Evolutionary conservation across 2,888 invertebrate species (phyloP), one percentile per base, ranked within the genome.

Genomic region (Hypercompe scribonia): DNA sequence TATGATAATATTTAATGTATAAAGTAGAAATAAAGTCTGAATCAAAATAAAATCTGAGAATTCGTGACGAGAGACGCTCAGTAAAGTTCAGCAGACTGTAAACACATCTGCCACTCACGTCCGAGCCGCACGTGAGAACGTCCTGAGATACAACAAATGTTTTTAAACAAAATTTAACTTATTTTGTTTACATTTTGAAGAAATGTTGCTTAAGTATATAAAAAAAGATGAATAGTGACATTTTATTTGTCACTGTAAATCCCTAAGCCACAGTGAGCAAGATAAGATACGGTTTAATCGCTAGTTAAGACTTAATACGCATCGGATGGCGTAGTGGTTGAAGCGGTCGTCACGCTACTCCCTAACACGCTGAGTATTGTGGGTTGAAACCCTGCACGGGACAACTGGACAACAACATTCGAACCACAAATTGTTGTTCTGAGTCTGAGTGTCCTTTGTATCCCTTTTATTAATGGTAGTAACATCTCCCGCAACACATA

Each of bases 71-170:
- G 21, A 63, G 68, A 71, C 61, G 64, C 28, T 71, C 70, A 68
- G 75, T 42, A 61, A 64, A 69, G 71, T 66, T 63, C 75, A 70
- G 68, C 71, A 76, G 74, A 72, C 78, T 78, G 76, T 81, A 72
- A 83, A 76, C 80, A 74, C 81, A 83, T 78, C 84, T 84, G 82
- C 82, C 82, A 78, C 84, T 75, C 82, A 84, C 82, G 75, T 83
- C 80, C 82, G 77, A 72, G 28, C 50, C 42, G 65, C 63, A 61
- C 66, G 36, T 69, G 75, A 66, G 61, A 69, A 67, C n/a, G 63
- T 54, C 34, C 67, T 64, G 71, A 71, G 65, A 65, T 68, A 58
- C 67, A 75, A 75, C 71, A 69, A 71, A 70, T 71, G 68, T 36
- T 66, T 11, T 34, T 31, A 58, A 70, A 74, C 64, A 74, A 71